phyloP scores from a whole-genome alignment of 2,888 invertebrate genomes.

The Tineola bisselliella region DNA sequence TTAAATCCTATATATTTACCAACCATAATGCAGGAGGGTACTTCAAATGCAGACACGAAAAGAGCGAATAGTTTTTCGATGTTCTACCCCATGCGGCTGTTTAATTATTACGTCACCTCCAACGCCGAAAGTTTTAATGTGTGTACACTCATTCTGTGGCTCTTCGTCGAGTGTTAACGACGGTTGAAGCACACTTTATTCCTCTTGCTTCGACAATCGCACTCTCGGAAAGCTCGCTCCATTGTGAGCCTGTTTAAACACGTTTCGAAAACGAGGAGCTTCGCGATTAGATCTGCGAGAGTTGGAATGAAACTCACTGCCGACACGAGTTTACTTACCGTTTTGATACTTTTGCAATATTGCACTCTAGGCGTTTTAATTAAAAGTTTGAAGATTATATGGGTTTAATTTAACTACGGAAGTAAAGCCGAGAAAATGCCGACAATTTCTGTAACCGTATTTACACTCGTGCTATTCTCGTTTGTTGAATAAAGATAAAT shows the following conservation, averaged over 20 bases:
- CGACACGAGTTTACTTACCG: slow-evolving; percentile 1
- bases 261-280: slow-evolving; percentile 38
- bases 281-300: slow-evolving; percentile 28
- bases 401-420: not conserved
- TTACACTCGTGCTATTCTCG: too few species aligned
- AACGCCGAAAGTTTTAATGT: slow-evolving; percentile 59
- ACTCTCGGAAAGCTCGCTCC: slow-evolving; percentile 38
- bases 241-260: slow-evolving; percentile 46
- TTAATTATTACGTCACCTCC: slow-evolving; percentile 51
- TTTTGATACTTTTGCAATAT: slow-evolving; percentile 6
- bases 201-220: slow-evolving; percentile 37
- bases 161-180: slow-evolving; percentile 40
- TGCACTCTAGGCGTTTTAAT: slow-evolving; percentile 11
- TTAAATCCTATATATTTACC: not conserved
- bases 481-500: too few species aligned
- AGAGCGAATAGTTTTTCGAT: not conserved
- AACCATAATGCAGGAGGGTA: not conserved
- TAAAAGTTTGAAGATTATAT: slow-evolving; percentile 9
- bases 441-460: too few species aligned
- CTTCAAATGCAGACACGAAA: not conserved
- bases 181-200: slow-evolving; percentile 43
- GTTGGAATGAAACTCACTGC: slow-evolving; percentile 7
- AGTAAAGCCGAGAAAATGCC: not conserved
- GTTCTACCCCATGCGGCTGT: slow-evolving; percentile 27
- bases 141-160: slow-evolving; percentile 49